Conservation (phyloP, 2,113 vertebrate species). For the Hassar affinis region DNA sequence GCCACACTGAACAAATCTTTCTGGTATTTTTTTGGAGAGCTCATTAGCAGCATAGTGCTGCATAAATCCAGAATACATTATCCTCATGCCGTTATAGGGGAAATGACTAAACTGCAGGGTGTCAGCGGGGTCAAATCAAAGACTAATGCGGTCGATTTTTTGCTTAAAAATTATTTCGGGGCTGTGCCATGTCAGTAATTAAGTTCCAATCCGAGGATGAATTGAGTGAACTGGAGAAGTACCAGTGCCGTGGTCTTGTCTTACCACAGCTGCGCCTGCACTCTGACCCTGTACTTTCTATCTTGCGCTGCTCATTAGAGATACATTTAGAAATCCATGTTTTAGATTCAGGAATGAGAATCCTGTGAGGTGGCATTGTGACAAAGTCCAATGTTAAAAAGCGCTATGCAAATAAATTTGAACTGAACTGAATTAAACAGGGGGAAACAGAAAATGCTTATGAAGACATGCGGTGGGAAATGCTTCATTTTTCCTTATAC, state of each 20-base stretch:
- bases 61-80: background rate
- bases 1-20: background rate
- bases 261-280: background rate
- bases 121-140: background rate
- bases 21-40: background rate
- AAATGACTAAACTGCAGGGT: background rate
- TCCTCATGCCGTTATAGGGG: background rate
- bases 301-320: no score
- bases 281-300: background rate
- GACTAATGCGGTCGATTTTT: background rate
- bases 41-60: conserved; percentile 1
- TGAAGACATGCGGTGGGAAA: background rate
- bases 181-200: background rate
- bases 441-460: background rate
- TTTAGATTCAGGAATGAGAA: no score
- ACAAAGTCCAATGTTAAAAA: no score
- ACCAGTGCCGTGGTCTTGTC: background rate
- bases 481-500: background rate
- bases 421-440: background rate
- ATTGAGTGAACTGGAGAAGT: background rate
- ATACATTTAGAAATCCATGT: no score
- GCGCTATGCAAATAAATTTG: no score
- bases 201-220: background rate
- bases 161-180: background rate
- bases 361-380: no score